Conservation (phyloP, 1,140 invertebrate species). For the Aleiodes sp. region DNA sequence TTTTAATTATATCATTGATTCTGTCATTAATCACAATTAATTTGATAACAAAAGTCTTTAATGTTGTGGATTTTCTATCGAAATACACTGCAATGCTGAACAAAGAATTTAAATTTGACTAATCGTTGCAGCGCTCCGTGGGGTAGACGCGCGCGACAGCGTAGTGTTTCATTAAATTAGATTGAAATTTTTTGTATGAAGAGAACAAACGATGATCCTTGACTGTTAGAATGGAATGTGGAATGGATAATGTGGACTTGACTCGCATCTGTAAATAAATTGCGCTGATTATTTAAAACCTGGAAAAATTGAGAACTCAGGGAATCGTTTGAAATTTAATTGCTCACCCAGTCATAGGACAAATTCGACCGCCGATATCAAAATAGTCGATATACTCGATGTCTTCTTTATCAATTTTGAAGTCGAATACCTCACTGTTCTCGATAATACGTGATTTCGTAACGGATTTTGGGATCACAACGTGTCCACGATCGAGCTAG, state of each 20-base stretch:
- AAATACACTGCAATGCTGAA: no score
- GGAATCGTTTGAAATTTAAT: neutral
- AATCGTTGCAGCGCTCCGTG: no score
- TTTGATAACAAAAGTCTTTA: no score
- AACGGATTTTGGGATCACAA: constrained; percentile 81
- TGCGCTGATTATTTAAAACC: neutral
- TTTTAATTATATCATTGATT: no score
- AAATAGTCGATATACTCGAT: constrained; percentile 55
- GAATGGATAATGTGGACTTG: constrained; percentile 26
- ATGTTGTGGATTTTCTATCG: no score
- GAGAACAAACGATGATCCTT: neutral
- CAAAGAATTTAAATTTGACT: no score
- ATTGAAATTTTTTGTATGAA: neutral
- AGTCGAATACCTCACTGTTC: constrained; percentile 71
- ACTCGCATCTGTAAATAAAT: constrained; percentile 20
- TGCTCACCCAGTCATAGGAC: constrained; percentile 49
- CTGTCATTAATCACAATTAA: no score
- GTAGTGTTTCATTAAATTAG: no score
- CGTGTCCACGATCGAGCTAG: constrained; percentile 77
- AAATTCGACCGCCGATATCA: constrained; percentile 51
- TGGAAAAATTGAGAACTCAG: neutral
- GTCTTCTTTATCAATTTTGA: constrained; percentile 64
- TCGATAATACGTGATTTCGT: constrained; percentile 67
- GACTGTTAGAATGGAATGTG: constrained; percentile 25
- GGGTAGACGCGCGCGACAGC: no score